Evolutionary conservation across 1,140 invertebrate genomes (phyloP).

Genomic region (Andricus grossulariae): DNA sequence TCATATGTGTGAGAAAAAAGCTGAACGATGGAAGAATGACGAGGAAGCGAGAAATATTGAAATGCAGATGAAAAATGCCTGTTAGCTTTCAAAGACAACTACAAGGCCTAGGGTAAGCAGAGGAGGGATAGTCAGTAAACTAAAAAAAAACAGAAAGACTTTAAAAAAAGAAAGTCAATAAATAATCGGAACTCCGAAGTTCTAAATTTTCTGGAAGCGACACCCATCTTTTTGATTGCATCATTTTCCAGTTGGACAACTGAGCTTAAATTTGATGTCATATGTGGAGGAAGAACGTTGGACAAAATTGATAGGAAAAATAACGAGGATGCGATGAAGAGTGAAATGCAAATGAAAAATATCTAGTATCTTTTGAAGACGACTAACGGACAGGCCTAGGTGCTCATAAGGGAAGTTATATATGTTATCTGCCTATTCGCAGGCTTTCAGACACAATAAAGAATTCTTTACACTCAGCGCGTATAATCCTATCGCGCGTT

Average conservation of each 20-base stretch:
- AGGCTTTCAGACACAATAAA: constrained; percentile 56
- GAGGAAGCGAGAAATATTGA: too few species aligned
- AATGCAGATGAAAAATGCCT: too few species aligned
- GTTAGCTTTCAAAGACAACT: too few species aligned
- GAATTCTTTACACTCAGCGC: constrained; percentile 63
- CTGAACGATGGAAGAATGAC: too few species aligned
- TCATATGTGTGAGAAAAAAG: too few species aligned
- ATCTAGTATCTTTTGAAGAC: neutral
- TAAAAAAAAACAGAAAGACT: too few species aligned
- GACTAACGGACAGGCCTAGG: neutral
- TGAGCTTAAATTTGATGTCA: neutral
- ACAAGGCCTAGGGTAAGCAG: too few species aligned
- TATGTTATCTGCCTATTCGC: constrained; percentile 53
- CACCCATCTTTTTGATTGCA: too few species aligned
- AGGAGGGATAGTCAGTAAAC: too few species aligned
- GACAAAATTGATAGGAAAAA: neutral
- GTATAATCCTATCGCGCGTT: constrained; percentile 60
- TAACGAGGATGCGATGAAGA: constrained; percentile 3
- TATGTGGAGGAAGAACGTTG: neutral
- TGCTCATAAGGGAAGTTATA: neutral
- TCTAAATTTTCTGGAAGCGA: too few species aligned
- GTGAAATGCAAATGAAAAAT: constrained; percentile 11
- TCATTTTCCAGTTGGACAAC: neutral
- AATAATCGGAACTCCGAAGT: too few species aligned
- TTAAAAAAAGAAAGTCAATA: too few species aligned